These are phyloP conservation scores for Callocephalon fimbriatum DNA, from an alignment of 2,113 vertebrate species.

Conservation along the genomic window DNA sequence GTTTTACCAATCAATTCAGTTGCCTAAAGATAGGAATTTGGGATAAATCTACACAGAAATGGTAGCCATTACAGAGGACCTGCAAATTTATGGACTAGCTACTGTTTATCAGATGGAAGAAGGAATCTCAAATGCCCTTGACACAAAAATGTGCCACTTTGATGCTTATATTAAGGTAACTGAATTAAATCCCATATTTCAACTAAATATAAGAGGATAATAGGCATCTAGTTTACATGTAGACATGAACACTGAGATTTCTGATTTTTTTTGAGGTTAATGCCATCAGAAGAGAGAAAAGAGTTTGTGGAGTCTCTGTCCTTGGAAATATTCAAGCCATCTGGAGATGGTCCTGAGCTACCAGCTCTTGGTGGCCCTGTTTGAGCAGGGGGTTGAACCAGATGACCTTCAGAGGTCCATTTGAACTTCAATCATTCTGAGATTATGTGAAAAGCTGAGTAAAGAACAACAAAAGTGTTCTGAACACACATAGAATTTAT, in stretches of 20 bases:
- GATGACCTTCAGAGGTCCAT: neutral
- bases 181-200: neutral
- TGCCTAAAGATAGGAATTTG: neutral
- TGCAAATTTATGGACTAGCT: neutral
- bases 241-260: neutral
- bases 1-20: neutral
- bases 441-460: neutral
- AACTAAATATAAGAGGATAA: neutral
- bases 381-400: neutral
- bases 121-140: neutral
- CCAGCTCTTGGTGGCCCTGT: neutral
- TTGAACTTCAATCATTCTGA: neutral
- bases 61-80: neutral
- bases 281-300: neutral
- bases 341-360: neutral
- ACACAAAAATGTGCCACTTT: neutral
- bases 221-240: neutral
- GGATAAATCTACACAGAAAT: neutral
- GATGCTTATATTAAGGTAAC: neutral
- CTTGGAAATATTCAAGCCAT: neutral
- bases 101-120: neutral
- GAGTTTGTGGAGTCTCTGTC: neutral
- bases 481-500: accelerated
- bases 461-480: neutral
- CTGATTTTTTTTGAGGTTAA: neutral